Evolutionary conservation across 2,888 invertebrate species (phyloP), one percentile per base, ranked within the genome.

Genomic region (Terebella lapidaria): DNA sequence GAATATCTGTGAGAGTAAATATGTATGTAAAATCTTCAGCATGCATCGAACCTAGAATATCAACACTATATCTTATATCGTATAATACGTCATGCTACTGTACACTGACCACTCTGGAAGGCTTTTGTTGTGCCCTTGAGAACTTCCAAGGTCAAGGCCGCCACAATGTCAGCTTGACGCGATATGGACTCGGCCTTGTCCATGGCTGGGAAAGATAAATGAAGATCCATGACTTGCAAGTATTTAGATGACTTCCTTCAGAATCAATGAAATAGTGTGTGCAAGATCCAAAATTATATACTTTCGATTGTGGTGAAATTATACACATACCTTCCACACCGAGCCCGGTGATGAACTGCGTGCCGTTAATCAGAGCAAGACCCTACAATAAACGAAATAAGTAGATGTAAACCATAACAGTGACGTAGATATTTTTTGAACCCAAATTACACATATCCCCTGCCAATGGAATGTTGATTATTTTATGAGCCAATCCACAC

Each of bases 361-460:
- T 87, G 45, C 87, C 87, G 74, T 87, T 88, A 68, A 88, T 86
- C 62, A 87, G 75, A 1, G 86, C 85, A 25, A 87, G 71, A 1
- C 86, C 87, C 81, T 80, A 59, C 28, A 65, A 65, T 42, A 4
- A 28, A 4, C 27, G 22, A 24, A 52, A 52, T 22, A 45, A 53
- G 42, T 45, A 42, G 15, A 15, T 5, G 27, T 26, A 49, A 25
- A n/a, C n/a, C n/a, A n/a, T n/a, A n/a, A n/a, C n/a, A n/a, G n/a
- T n/a, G n/a, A n/a, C n/a, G n/a, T n/a, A n/a, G n/a, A n/a, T n/a
- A n/a, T n/a, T n/a, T n/a, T n/a, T n/a, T n/a, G n/a, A n/a, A n/a
- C n/a, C n/a, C n/a, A n/a, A n/a, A n/a, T n/a, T n/a, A n/a, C n/a
- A n/a, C n/a, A n/a, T n/a, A n/a, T n/a, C n/a, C n/a, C n/a, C n/a